Base-by-base conservation (phyloP, 2,888 invertebrate genomes). In the Rhyacophila evoluta region DNA sequence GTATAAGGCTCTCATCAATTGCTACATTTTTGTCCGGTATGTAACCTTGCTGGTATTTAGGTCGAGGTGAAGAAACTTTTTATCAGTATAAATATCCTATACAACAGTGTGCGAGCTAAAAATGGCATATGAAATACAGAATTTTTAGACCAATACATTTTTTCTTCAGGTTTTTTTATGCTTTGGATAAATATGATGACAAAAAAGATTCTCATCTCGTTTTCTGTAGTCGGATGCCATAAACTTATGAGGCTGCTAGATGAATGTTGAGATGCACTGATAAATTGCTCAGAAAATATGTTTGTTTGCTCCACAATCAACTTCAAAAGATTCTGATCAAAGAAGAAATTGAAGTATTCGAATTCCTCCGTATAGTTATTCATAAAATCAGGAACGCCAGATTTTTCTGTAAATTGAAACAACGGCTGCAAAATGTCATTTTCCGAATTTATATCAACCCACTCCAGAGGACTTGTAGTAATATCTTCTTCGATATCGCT, bases 1-100 rank as follows among this genome's bases (percentile, higher is more conserved):
- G 77, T 41, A 84, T 74, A 27, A 84, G 75, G 81, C 84, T 84
- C 77, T 84, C 83, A 79, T 84, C 83, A 19, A 84, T 83, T 1
- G 80, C 83, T 12, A 84, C 77, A 70, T 84, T 80, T 81, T 75
- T 37, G 69, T 82, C 84, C 78, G 84, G 77, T 41, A 84, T 74
- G n/a, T n/a, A n/a, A n/a, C n/a, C n/a, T n/a, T n/a, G n/a, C n/a
- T n/a, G n/a, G n/a, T n/a, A n/a, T n/a, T n/a, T n/a, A n/a, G n/a
- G n/a, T n/a, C n/a, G n/a, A n/a, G n/a, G n/a, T n/a, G n/a, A n/a
- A n/a, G n/a, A n/a, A n/a, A n/a, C n/a, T n/a, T n/a, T n/a, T n/a
- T n/a, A n/a, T n/a, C n/a, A n/a, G n/a, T n/a, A n/a, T n/a, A n/a
- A n/a, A n/a, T n/a, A n/a, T n/a, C n/a, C n/a, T n/a, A n/a, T n/a